Percentiles rank a stretch among this genome's conserved stretches.
phyloP scores from a whole-genome alignment of 1,140 invertebrate species.

The Heliothis subflexa region DNA sequence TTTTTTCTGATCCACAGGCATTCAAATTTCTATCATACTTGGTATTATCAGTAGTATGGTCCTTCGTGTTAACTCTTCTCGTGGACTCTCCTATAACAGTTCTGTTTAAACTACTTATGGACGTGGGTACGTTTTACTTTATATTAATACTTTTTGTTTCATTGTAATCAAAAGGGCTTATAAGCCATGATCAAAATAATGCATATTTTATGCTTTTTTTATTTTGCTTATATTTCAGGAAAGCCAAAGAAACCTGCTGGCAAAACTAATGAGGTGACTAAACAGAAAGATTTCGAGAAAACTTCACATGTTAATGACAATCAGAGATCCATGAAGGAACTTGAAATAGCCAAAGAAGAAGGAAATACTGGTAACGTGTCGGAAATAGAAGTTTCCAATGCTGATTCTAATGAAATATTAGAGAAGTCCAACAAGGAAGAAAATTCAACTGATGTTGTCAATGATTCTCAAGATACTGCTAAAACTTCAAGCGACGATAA shows the following conservation, averaged over 20 bases:
- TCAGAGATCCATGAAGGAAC: neutral
- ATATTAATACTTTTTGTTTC: neutral
- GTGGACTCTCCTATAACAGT: constrained; percentile 17
- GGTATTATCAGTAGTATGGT: neutral
- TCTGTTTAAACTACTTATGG: constrained; percentile 25
- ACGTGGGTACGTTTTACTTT: neutral
- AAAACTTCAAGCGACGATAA: neutral
- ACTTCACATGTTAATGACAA: neutral
- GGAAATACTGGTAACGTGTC: neutral
- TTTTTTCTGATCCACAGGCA: constrained; percentile 14
- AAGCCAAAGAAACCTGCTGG: no score
- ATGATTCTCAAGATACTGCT: neutral
- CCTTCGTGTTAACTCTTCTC: constrained; percentile 9
- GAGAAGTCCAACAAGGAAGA: neutral
- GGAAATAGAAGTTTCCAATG: neutral
- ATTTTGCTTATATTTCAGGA: no score
- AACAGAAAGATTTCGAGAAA: neutral
- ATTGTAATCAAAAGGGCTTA: no score
- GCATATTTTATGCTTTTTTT: no score
- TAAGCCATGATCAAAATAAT: no score
- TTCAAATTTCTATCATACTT: constrained; percentile 36
- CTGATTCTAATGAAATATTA: neutral
- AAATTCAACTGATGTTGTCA: neutral
- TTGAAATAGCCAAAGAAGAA: neutral
- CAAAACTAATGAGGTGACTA: no score